A percentile compares a stretch with the other conserved stretches of the same genome.
Evolutionary conservation across 1,140 invertebrate genomes (phyloP).

Genomic region (Ceratina calcarata): DNA sequence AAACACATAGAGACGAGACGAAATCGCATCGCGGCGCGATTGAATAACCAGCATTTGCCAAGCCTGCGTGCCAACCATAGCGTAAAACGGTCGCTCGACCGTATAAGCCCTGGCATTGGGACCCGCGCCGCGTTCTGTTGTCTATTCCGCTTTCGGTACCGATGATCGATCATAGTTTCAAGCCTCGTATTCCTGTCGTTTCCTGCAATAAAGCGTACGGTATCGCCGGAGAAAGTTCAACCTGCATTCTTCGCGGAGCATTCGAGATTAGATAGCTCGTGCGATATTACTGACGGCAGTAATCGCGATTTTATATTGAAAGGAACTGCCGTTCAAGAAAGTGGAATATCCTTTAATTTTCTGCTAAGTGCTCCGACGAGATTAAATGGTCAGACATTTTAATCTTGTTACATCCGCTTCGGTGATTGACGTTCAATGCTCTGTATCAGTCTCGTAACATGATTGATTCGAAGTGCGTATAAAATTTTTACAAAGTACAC

Average conservation of each 20-base stretch:
- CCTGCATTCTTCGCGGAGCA: background rate
- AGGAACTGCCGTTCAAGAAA: background rate
- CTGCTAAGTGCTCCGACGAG: background rate
- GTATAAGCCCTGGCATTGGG: conserved; percentile 35
- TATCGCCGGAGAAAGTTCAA: background rate
- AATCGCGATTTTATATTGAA: background rate
- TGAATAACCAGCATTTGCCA: conserved; percentile 45
- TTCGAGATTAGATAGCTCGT: background rate
- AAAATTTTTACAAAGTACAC: too few species aligned
- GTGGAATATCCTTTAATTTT: conserved; percentile 4
- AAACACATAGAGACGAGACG: conserved; percentile 27
- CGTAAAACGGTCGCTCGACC: conserved; percentile 42
- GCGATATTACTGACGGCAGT: background rate
- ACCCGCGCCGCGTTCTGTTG: conserved; percentile 9
- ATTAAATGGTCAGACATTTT: background rate
- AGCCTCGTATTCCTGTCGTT: conserved; percentile 20
- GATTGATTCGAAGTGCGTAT: background rate
- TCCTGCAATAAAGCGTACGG: conserved; percentile 16
- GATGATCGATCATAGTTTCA: conserved; percentile 56
- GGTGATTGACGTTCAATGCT: too few species aligned
- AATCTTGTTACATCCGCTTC: too few species aligned
- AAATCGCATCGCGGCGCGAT: conserved; percentile 35
- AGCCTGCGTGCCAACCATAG: conserved; percentile 43
- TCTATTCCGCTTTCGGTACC: conserved; percentile 25
- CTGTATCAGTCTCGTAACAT: background rate